phyloP scores from a whole-genome alignment of 2,888 invertebrate genomes.

The Eristalis intricaria region DNA sequence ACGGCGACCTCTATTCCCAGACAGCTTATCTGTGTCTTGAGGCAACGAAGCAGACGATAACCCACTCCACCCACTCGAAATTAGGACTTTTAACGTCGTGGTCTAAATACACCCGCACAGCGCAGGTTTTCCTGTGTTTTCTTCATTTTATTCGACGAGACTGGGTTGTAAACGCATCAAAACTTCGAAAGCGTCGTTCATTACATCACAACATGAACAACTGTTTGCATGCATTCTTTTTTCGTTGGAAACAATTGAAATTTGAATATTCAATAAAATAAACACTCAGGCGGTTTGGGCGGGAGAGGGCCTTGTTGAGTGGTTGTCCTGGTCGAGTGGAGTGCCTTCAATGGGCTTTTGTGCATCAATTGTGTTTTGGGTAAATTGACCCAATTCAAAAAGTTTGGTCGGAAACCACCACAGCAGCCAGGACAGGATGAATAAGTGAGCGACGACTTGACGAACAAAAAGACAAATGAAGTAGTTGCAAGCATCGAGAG shows the following conservation, averaged over 20 bases:
- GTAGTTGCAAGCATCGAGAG: constrained; percentile 14
- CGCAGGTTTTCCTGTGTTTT: not conserved
- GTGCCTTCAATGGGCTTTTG: constrained; percentile 58
- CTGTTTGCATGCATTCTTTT: not conserved
- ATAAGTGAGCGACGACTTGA: constrained; percentile 30
- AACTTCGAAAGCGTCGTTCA: not conserved
- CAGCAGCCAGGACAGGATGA: not conserved
- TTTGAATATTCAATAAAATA: constrained; percentile 33
- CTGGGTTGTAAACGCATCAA: constrained; percentile 1
- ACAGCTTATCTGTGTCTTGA: constrained; percentile 29
- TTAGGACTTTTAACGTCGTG: constrained; percentile 1
- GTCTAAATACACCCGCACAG: not conserved
- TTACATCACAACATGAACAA: not conserved
- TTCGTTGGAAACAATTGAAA: constrained; percentile 24
- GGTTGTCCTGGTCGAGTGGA: constrained; percentile 41
- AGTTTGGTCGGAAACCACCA: constrained; percentile 43
- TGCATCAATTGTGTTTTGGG: constrained; percentile 62
- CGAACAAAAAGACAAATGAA: constrained; percentile 14
- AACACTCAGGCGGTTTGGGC: constrained; percentile 22
- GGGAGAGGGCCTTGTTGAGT: constrained; percentile 29
- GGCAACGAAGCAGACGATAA: constrained; percentile 3
- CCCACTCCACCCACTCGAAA: not conserved
- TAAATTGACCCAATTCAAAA: constrained; percentile 64
- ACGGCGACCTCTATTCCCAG: constrained; percentile 3
- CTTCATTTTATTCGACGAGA: constrained; percentile 1